A percentile compares a stretch with the other conserved stretches of the same genome.
Conservation (phyloP, 30 jellyfish, hydroid and myxozoan species). For the Turritopsis rubra region DNA sequence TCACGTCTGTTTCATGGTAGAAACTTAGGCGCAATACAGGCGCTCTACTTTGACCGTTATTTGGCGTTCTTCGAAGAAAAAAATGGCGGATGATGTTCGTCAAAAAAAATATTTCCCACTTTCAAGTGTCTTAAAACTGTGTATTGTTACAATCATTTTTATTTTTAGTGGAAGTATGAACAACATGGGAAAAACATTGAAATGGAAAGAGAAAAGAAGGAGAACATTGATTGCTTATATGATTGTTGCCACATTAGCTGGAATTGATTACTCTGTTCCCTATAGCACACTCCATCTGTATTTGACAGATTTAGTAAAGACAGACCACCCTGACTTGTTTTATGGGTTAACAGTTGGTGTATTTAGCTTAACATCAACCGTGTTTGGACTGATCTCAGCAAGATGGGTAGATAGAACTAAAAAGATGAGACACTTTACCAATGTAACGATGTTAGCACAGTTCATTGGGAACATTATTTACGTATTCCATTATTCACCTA, state of each 20-base stretch:
- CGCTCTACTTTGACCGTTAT: no score
- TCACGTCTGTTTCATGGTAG: no score
- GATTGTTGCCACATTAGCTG: neutral
- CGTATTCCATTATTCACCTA: slow-evolving; percentile 11
- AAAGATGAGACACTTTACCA: neutral
- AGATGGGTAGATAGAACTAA: neutral
- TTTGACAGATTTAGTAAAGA: neutral
- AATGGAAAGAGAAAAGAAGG: slow-evolving; percentile 1
- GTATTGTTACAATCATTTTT: no score
- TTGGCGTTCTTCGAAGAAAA: no score
- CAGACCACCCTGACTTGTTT: neutral
- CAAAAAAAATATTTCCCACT: no score
- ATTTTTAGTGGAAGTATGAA: no score
- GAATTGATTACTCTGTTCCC: neutral
- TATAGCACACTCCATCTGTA: neutral
- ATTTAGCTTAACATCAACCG: neutral
- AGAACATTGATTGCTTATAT: slow-evolving; percentile 1
- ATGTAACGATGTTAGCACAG: neutral
- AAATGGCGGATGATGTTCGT: no score
- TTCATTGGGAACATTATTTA: slow-evolving; percentile 20
- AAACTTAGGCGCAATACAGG: no score
- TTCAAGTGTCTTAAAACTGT: no score
- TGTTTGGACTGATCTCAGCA: neutral
- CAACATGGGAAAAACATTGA: no score
- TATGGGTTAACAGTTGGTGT: neutral